Evolutionary conservation across 2,888 invertebrate genomes (phyloP), one percentile per base, ranked within the genome.

Genomic region (Dolomedes plantarius): DNA sequence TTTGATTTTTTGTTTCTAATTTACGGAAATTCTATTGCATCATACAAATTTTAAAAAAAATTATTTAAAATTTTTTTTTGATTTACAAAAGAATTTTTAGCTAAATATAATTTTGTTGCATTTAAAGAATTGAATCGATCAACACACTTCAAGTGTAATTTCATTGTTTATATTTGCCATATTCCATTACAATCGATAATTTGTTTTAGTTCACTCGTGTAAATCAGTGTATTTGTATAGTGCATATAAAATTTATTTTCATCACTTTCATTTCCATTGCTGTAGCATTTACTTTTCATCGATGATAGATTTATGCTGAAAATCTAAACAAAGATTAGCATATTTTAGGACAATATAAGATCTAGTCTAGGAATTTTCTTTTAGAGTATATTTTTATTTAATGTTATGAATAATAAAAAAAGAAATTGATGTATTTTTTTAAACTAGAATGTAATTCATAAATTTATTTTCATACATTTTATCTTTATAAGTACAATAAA

Each of bases 121-220:
- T 36, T 36, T 36, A 36, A 36, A 36, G 9, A 7, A 36, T 36
- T 9, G 6, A 36, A 36, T 7, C 36, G 56, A 56, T 46, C 46
- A 46, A 23, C 56, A 56, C 23, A 56, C 11, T 23, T 2, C 56
- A 56, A 19, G 23, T 23, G 56, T 11, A 5, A n/a, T 46, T 56
- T 56, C 56, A 56, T 56, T 56, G 56, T 56, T 56, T n/a, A 56
- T 56, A n/a, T 46, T 16, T 46, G 2, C n/a, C n/a, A 46, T n/a
- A 56, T 23, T 23, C 16, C 56, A 56, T 56, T 56, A 56, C 11
- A 6, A 5, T 56, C 23, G 6, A 16, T 11, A 23, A 46, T 16
- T 46, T 16, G 16, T 23, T 56, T 23, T 5, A 6, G 6, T 56
- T 23, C 3, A 23, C 56, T 5, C 16, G 5, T 56, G 16, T 56